Percentiles rank a stretch among this genome's conserved stretches.
Conservation (phyloP, 2,888 invertebrate genomes). For the Diaprepes abbreviatus region DNA sequence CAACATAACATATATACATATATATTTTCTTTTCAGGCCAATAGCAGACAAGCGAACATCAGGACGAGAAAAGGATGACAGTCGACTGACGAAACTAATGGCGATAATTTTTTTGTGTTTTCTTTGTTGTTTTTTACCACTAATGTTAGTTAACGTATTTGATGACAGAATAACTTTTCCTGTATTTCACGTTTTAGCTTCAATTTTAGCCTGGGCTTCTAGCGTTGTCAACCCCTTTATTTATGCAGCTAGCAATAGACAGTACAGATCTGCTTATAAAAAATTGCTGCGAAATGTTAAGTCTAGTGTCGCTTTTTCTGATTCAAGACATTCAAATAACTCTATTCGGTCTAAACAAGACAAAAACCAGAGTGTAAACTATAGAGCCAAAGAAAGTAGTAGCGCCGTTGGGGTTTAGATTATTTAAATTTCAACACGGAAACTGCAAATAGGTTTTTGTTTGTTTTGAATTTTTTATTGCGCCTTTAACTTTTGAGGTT, state of each 20-base stretch:
- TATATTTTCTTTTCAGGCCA: slow-evolving; percentile 57
- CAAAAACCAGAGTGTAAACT: slow-evolving; percentile 56
- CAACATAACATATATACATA: too few species aligned
- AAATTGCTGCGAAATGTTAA: slow-evolving; percentile 68
- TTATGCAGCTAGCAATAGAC: slow-evolving; percentile 90
- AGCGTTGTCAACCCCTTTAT: slow-evolving; percentile 92
- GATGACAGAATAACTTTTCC: slow-evolving; percentile 81
- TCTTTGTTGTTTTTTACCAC: slow-evolving; percentile 86
- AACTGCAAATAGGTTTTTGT: background rate
- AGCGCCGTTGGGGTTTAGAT: slow-evolving; percentile 26
- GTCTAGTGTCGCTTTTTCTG: slow-evolving; percentile 61
- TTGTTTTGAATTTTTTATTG: background rate
- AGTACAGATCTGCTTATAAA: slow-evolving; percentile 78
- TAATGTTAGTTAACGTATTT: slow-evolving; percentile 90
- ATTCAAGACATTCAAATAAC: slow-evolving; percentile 56
- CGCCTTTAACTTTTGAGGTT: background rate
- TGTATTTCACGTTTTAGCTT: slow-evolving; percentile 85
- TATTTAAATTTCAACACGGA: slow-evolving; percentile 1
- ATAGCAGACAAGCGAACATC: slow-evolving; percentile 57
- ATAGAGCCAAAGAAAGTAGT: slow-evolving; percentile 33
- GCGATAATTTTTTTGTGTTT: slow-evolving; percentile 89
- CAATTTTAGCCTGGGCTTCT: slow-evolving; percentile 90
- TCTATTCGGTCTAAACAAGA: slow-evolving; percentile 57
- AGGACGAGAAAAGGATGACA: slow-evolving; percentile 76
- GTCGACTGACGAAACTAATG: slow-evolving; percentile 88